phyloP scores from a whole-genome alignment of 2,797 vertebrate genomes.

The Stomatorhinus walkeri region DNA sequence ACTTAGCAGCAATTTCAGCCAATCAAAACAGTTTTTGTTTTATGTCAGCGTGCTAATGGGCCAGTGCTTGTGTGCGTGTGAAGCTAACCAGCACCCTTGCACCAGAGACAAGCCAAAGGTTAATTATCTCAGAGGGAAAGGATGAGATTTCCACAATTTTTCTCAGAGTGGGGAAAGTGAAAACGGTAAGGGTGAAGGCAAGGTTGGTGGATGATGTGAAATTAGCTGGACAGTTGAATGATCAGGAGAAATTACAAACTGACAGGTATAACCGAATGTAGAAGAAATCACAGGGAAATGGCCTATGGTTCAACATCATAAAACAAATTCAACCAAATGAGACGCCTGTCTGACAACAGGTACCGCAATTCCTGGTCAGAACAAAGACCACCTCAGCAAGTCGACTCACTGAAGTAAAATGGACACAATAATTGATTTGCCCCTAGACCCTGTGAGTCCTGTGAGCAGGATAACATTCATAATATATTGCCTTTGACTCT shows the following conservation, averaged over 20 bases:
- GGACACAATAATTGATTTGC: background rate
- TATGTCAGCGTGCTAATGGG: constrained; percentile 68
- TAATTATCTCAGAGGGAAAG: constrained; percentile 65
- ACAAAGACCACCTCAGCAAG: background rate
- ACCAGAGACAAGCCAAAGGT: constrained; percentile 63
- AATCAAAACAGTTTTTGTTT: constrained; percentile 70
- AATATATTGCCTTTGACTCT: background rate
- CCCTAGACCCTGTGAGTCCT: background rate
- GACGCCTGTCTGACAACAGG: constrained; percentile 64
- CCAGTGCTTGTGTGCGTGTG: constrained; percentile 60
- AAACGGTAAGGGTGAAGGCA: constrained; percentile 49
- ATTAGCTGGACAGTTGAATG: constrained; percentile 59
- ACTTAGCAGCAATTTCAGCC: constrained; percentile 66
- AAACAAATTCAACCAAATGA: constrained; percentile 66
- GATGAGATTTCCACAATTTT: constrained; percentile 68
- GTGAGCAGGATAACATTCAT: background rate
- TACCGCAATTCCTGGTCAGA: constrained; percentile 53
- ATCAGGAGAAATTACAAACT: constrained; percentile 33
- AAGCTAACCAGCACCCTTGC: constrained; percentile 52
- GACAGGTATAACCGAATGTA: constrained; percentile 25
- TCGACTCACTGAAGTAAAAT: background rate
- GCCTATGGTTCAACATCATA: background rate
- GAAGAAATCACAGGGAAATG: background rate
- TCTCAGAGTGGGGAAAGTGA: constrained; percentile 49
- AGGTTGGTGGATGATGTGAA: constrained; percentile 58